These are phyloP conservation scores for Drosophila nikananu DNA, from an alignment of 1,140 invertebrate species.

Conservation along the genomic window DNA sequence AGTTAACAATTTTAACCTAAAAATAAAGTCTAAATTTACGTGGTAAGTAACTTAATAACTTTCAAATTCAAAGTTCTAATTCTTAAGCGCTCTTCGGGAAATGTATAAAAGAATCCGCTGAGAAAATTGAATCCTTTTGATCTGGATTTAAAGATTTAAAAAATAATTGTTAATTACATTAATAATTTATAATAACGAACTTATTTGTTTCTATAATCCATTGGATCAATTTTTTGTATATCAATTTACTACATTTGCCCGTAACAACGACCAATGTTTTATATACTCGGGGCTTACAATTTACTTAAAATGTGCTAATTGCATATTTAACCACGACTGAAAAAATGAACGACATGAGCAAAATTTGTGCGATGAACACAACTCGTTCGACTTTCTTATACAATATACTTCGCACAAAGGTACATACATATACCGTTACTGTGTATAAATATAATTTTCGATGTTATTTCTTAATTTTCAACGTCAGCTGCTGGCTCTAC, in stretches of 20 bases:
- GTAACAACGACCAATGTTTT: slow-evolving; percentile 6
- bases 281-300: slow-evolving; percentile 18
- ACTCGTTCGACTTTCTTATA: slow-evolving; percentile 49
- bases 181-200: neutral
- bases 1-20: too few relatives aligned
- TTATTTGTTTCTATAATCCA: neutral
- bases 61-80: too few relatives aligned
- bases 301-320: slow-evolving; percentile 57
- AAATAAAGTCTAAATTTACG: too few relatives aligned
- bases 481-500: slow-evolving; percentile 26
- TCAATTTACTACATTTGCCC: neutral
- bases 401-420: slow-evolving; percentile 25
- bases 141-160: neutral
- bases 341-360: slow-evolving; percentile 67
- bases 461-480: slow-evolving; percentile 29
- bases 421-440: slow-evolving; percentile 6
- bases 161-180: too few relatives aligned
- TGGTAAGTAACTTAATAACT: too few relatives aligned
- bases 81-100: too few relatives aligned
- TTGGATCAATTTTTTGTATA: neutral
- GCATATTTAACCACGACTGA: slow-evolving; percentile 49
- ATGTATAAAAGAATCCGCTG: too few relatives aligned
- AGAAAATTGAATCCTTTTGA: too few relatives aligned
- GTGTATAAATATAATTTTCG: slow-evolving; percentile 2
- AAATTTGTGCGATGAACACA: slow-evolving; percentile 62